Evolutionary conservation across 2,888 invertebrate genomes (phyloP).

Genomic region (Scrobipalpa costella): DNA sequence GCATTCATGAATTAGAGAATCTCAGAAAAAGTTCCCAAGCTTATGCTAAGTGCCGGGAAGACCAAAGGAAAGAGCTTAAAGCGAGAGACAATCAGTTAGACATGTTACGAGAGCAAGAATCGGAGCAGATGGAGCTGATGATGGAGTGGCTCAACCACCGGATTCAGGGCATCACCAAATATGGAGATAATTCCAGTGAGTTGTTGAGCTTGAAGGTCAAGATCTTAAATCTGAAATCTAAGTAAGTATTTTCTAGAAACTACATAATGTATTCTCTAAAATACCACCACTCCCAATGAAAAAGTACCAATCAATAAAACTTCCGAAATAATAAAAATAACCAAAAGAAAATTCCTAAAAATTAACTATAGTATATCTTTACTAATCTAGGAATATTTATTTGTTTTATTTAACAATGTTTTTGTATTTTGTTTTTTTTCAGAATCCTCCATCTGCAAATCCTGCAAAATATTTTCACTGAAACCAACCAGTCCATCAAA

Average conservation of each 20-base stretch:
- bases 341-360: too few species aligned
- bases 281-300: too few species aligned
- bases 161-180: slow-evolving; percentile 56
- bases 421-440: slow-evolving; percentile 42
- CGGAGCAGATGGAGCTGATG: slow-evolving; percentile 69
- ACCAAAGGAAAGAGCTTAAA: slow-evolving; percentile 57
- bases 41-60: slow-evolving; percentile 45
- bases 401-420: not conserved
- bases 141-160: slow-evolving; percentile 73
- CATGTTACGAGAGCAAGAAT: slow-evolving; percentile 63
- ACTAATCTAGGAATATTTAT: not conserved
- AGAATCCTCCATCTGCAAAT: slow-evolving; percentile 74
- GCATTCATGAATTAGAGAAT: slow-evolving; percentile 56
- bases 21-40: slow-evolving; percentile 44
- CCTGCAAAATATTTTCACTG: slow-evolving; percentile 68
- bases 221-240: slow-evolving; percentile 71
- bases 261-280: too few species aligned
- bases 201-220: slow-evolving; percentile 62
- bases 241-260: slow-evolving; percentile 52
- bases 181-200: slow-evolving; percentile 60
- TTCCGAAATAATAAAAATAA: too few species aligned
- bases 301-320: too few species aligned
- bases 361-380: not conserved
- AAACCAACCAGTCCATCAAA: slow-evolving; percentile 71
- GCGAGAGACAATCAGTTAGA: slow-evolving; percentile 62